These are phyloP conservation scores for Leptonema lineaticorne DNA, from an alignment of 1,140 invertebrate species.

Conservation along the genomic window DNA sequence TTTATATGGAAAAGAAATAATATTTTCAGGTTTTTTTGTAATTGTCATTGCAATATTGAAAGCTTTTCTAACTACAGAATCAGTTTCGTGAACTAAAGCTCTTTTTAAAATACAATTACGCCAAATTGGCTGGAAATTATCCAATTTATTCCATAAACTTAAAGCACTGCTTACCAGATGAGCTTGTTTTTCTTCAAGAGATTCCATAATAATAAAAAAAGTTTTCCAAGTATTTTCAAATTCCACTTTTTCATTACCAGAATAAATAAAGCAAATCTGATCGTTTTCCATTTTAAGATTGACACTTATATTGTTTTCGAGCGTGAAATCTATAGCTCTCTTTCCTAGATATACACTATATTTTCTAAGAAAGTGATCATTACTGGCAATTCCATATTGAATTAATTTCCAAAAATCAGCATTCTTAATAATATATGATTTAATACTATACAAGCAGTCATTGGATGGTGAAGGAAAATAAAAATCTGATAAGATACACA, in stretches of 20 bases:
- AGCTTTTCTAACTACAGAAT: constrained; percentile 24
- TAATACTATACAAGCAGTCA: constrained; percentile 12
- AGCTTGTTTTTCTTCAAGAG: constrained; percentile 46
- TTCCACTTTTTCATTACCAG: constrained; percentile 14
- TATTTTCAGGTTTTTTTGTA: background rate
- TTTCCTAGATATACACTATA: constrained; percentile 38
- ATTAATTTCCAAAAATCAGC: constrained; percentile 40
- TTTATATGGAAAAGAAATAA: constrained; percentile 29
- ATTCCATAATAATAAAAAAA: constrained; percentile 46
- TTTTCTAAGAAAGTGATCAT: constrained; percentile 37
- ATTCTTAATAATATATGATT: constrained; percentile 30
- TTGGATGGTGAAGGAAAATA: constrained; percentile 31
- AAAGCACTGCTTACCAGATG: constrained; percentile 45
- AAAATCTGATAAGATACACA: constrained; percentile 36
- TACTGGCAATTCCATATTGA: constrained; percentile 30
- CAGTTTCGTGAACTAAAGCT: constrained; percentile 31
- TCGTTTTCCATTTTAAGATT: constrained; percentile 6
- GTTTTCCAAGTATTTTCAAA: constrained; percentile 42
- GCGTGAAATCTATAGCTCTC: constrained; percentile 29
- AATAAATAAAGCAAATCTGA: constrained; percentile 22
- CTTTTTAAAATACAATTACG: constrained; percentile 40
- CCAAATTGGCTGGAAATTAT: constrained; percentile 43
- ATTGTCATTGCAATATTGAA: constrained; percentile 32
- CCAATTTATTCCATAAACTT: constrained; percentile 41
- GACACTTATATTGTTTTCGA: constrained; percentile 17